A percentile compares a stretch with the other conserved stretches of the same genome.
These are phyloP conservation scores for Speoplatyrhinus poulsoni DNA, from an alignment of 2,113 vertebrate species.

Conservation along the genomic window DNA sequence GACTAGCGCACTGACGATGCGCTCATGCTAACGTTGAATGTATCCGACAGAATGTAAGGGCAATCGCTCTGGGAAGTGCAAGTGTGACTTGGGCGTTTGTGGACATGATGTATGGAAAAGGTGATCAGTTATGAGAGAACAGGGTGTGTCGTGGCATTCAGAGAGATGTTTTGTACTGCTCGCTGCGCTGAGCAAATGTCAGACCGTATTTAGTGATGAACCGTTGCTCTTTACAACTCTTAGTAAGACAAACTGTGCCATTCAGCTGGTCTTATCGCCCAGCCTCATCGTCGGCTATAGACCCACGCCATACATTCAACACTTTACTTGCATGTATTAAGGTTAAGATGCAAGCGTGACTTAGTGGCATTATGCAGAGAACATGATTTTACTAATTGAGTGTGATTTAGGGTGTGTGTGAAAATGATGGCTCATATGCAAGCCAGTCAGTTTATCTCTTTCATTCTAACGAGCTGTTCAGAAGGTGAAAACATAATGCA, in stretches of 20 bases:
- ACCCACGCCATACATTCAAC: neutral
- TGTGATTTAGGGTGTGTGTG: conserved; percentile 16
- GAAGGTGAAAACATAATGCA: conserved; percentile 9
- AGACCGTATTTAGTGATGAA: conserved; percentile 30
- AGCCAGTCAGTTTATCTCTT: no score
- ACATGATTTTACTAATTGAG: neutral
- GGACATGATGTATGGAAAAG: no score
- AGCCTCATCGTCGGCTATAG: neutral
- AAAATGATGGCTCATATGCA: neutral
- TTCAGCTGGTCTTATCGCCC: neutral
- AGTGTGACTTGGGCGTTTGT: no score
- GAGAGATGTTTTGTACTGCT: conserved; percentile 37
- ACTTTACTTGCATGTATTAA: conserved; percentile 44
- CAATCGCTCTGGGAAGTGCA: no score
- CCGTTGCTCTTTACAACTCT: conserved; percentile 28
- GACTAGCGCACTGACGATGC: no score
- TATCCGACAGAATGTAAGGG: no score
- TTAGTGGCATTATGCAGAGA: neutral
- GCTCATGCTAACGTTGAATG: no score
- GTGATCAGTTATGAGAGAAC: neutral
- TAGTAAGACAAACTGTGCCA: conserved; percentile 40
- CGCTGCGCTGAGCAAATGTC: conserved; percentile 41
- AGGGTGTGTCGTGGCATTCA: neutral
- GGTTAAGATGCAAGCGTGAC: conserved; percentile 10
- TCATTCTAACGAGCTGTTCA: no score